Evolutionary conservation across 2,888 invertebrate species (phyloP).

Genomic region (Lucinisca nassula): DNA sequence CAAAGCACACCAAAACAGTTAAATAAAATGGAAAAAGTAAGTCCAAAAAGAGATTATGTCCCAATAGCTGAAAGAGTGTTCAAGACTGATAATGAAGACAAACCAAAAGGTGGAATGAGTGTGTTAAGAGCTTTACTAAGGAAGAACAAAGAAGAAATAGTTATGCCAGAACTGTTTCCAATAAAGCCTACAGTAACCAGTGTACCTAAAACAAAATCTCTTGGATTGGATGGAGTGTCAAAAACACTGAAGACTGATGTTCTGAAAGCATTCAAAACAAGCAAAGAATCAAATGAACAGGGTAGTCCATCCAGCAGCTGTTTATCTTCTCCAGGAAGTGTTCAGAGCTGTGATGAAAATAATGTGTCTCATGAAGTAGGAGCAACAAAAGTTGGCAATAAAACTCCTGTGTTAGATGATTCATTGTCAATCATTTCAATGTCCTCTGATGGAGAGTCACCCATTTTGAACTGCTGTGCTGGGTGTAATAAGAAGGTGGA

Average conservation of each 20-base stretch:
- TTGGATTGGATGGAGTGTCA: not conserved
- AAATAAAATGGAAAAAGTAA: not conserved
- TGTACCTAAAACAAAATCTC: not conserved
- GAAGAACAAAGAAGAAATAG: not conserved
- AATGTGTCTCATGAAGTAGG: not conserved
- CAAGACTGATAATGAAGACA: not conserved
- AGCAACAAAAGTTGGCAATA: not conserved
- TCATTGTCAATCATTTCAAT: constrained; percentile 67
- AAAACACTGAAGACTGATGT: not conserved
- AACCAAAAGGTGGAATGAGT: constrained; percentile 1
- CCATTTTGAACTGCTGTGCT: constrained; percentile 41
- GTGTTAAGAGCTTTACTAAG: constrained; percentile 21
- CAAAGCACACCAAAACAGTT: not conserved
- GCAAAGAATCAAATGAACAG: not conserved
- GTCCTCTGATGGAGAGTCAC: constrained; percentile 76
- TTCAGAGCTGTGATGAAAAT: not conserved
- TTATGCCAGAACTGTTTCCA: not conserved
- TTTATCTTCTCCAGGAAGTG: not conserved
- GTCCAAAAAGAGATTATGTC: not conserved
- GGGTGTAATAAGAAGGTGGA: constrained; percentile 14
- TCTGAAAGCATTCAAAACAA: not conserved
- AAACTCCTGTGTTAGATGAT: constrained; percentile 55
- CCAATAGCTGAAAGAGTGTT: not conserved
- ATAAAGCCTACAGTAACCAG: not conserved
- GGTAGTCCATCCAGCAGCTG: not conserved